Evolutionary conservation across 1,140 invertebrate genomes (phyloP), one percentile per base, ranked within the genome.

Genomic region (Cydia splendana): DNA sequence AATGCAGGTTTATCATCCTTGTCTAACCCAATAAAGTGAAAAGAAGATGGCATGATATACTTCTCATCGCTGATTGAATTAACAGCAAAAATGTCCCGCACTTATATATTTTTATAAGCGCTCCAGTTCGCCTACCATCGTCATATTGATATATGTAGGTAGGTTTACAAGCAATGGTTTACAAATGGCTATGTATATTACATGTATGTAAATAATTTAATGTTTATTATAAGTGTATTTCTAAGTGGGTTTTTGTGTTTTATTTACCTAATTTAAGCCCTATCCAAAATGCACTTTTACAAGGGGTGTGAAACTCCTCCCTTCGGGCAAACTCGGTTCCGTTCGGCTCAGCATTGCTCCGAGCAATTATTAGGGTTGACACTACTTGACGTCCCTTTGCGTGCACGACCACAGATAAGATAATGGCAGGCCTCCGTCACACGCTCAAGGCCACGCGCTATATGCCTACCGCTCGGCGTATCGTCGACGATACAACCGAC

Each of bases 31-130:
- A 57, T 57, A 57, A 57, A 18, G 53, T 57, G 6, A 15, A 57
- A 57, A n/a, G 15, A 5, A 20, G 53, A n/a, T 15, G n/a, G n/a
- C 53, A 42, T 42, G 38, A 18, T 57, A 57, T 57, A 15, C 15
- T 18, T 6, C 48, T 13, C 13, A 15, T 13, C 12, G 48, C 3
- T 2, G 12, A 51, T 51, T 15, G 48, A 15, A n/a, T 34, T 34
- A 34, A 34, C 18, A 34, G 73, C n/a, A n/a, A 57, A 53, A 76
- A 83, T 87, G 82, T 81, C 83, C 84, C 83, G 79, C 83, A 78
- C 78, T 82, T 81, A 79, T 84, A 86, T 89, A 88, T 89, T 88
- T 88, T 88, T 88, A 82, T 89, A 91, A 82, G 79, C 76, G 81
- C 76, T 82, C 78, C 84, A 83, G 74, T 84, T 84, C 81, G 75